Conservation (phyloP, 2,797 vertebrate genomes). For the Helicolenus hilgendorfi region DNA sequence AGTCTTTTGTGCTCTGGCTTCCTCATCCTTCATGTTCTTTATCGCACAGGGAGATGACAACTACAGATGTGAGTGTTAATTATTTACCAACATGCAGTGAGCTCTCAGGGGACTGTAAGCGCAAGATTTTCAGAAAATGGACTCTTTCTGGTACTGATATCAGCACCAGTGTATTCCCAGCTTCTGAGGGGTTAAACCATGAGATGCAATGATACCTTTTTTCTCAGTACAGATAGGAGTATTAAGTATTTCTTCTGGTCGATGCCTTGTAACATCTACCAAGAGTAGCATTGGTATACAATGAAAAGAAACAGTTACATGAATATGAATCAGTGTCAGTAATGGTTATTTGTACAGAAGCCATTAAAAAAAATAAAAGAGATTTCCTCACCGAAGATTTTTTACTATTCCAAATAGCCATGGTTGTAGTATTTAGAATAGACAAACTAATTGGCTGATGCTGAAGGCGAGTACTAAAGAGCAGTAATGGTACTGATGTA, state of each 20-base stretch:
- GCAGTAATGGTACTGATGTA: background rate
- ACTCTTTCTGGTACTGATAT: background rate
- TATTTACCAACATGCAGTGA: conserved; percentile 69
- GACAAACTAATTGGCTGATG: background rate
- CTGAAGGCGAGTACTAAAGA: background rate
- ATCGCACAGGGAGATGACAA: conserved; percentile 44
- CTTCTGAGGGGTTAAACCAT: background rate
- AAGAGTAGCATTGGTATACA: background rate
- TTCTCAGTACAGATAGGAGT: background rate
- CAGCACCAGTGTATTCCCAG: conserved; percentile 36
- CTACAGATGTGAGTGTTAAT: conserved; percentile 78
- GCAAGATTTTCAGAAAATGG: background rate
- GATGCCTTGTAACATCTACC: background rate
- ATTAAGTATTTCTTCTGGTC: background rate
- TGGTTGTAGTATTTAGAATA: background rate
- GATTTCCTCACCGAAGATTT: background rate
- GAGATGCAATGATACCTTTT: background rate
- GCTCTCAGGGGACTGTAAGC: background rate
- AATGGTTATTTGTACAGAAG: background rate
- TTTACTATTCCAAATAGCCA: background rate
- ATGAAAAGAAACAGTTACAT: background rate
- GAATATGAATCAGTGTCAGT: background rate
- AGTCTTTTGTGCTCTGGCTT: conserved; percentile 47
- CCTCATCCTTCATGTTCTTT: conserved; percentile 47
- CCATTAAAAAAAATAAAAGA: too few species aligned